Evolutionary conservation across 2,888 invertebrate genomes (phyloP).

Genomic region (Cosmopolites sordidus): DNA sequence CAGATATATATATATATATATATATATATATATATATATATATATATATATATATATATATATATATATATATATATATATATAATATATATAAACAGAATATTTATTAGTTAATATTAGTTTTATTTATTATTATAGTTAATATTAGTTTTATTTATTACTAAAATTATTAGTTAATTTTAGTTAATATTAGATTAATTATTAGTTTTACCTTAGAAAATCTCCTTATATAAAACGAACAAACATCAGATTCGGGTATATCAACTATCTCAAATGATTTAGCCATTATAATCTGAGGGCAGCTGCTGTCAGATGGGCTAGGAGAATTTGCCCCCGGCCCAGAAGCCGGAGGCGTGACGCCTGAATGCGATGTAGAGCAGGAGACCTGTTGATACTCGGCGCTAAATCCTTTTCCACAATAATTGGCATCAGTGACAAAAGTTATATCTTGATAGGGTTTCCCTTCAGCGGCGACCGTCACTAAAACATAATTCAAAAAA

Average conservation of each 20-base stretch:
- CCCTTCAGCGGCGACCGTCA: conserved; percentile 30
- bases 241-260: conserved; percentile 10
- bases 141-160: no score
- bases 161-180: no score
- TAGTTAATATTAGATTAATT: no score
- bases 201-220: conserved; percentile 31
- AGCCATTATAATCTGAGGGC: conserved; percentile 34
- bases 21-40: no score
- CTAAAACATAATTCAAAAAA: conserved; percentile 28
- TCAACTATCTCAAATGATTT: conserved; percentile 37
- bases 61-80: no score
- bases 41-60: no score
- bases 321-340: neutral
- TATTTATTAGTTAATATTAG: no score
- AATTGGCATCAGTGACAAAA: conserved; percentile 44
- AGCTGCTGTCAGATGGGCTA: conserved; percentile 13
- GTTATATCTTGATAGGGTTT: conserved; percentile 41
- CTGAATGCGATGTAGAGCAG: neutral
- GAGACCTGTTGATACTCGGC: conserved; percentile 46
- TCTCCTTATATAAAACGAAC: conserved; percentile 27
- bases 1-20: no score
- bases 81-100: no score
- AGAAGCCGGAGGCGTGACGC: neutral
- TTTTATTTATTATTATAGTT: no score
- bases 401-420: conserved; percentile 48